phyloP scores from a whole-genome alignment of 2,113 vertebrate genomes.

The Phyllopteryx taeniolatus region DNA sequence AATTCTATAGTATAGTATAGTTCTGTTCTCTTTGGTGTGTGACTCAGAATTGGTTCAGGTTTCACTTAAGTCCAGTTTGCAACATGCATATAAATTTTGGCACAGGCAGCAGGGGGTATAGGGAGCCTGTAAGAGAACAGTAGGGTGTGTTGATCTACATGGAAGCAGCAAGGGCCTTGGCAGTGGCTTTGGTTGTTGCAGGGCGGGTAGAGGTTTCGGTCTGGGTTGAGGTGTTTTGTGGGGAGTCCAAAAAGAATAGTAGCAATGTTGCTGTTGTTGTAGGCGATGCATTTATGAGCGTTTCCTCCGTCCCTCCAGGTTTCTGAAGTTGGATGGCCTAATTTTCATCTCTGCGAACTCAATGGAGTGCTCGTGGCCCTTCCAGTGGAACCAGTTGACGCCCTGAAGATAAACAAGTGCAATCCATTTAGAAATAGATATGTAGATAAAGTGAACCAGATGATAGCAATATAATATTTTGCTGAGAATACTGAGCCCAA shows the following conservation, averaged over 20 bases:
- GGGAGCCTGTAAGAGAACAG: conserved; percentile 8
- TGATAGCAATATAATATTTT: neutral
- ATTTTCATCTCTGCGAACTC: conserved; percentile 98
- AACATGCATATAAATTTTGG: conserved; percentile 35
- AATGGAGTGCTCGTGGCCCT: conserved; percentile 94
- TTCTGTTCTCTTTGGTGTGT: conserved; percentile 66
- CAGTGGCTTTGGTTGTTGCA: conserved; percentile 76
- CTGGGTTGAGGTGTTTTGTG: conserved; percentile 22
- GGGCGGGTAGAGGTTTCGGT: conserved; percentile 27
- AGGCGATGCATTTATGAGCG: conserved; percentile 74
- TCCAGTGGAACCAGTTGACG: conserved; percentile 99
- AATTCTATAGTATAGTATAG: conserved; percentile 4
- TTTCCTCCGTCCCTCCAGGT: conserved; percentile 92
- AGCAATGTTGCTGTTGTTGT: conserved; percentile 41
- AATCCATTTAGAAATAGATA: neutral
- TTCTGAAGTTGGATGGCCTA: conserved; percentile 91
- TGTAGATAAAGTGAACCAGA: neutral
- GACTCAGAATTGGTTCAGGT: conserved; percentile 32
- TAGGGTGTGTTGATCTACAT: conserved; percentile 7
- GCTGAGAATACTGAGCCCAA: neutral
- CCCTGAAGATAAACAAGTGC: conserved; percentile 71
- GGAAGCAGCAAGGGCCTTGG: conserved; percentile 53
- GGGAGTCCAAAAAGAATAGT: conserved; percentile 36
- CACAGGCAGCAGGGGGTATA: conserved; percentile 28
- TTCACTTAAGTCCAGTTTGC: conserved; percentile 45